phyloP scores from a whole-genome alignment of 2,888 invertebrate genomes.

The Allygus modestus region DNA sequence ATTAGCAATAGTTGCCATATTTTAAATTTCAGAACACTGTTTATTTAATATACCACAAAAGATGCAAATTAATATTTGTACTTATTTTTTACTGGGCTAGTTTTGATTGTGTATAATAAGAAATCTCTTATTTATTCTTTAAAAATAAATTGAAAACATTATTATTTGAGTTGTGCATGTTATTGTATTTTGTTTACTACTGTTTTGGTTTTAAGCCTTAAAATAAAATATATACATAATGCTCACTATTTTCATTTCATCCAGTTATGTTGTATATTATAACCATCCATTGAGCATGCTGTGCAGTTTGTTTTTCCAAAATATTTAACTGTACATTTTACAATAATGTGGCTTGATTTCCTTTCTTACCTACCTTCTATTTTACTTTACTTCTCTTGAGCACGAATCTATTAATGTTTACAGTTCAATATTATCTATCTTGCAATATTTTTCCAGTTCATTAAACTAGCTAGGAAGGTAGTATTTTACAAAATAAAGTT shows the following conservation, averaged over 20 bases:
- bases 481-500: too few relatives aligned
- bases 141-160: not conserved
- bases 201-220: not conserved
- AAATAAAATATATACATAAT: constrained; percentile 15
- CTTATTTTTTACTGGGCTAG: too few relatives aligned
- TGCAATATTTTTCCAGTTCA: too few relatives aligned
- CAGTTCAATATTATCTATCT: too few relatives aligned
- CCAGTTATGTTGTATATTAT: not conserved
- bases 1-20: too few relatives aligned
- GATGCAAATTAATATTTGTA: too few relatives aligned
- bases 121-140: too few relatives aligned
- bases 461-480: too few relatives aligned
- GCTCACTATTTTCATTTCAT: not conserved
- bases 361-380: not conserved
- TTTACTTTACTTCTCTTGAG: not conserved
- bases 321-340: not conserved
- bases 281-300: not conserved
- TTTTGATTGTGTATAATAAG: too few relatives aligned
- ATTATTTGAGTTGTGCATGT: not conserved
- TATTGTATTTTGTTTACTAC: not conserved
- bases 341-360: too few relatives aligned
- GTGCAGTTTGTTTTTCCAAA: not conserved
- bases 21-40: too few relatives aligned
- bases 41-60: too few relatives aligned
- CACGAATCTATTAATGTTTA: not conserved